phyloP scores from a whole-genome alignment of 1,140 invertebrate genomes.

The Listronotus oregonensis region DNA sequence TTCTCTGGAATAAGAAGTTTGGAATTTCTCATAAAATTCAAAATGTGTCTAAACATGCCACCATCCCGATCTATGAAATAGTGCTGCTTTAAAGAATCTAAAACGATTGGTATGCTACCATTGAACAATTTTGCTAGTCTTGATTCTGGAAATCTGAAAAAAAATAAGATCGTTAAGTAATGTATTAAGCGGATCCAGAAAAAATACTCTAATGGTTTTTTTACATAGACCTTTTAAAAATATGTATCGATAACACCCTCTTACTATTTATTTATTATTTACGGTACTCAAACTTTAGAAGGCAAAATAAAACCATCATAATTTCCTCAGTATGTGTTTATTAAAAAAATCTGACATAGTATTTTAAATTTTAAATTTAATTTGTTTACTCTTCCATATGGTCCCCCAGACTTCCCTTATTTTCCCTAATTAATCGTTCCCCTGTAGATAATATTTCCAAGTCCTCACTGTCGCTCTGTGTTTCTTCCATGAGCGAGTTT shows the following conservation, averaged over 20 bases:
- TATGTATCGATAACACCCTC: too few relatives aligned
- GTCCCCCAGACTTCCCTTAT: background rate
- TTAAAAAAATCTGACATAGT: too few relatives aligned
- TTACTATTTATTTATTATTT: too few relatives aligned
- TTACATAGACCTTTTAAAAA: too few relatives aligned
- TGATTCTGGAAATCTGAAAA: constrained; percentile 86
- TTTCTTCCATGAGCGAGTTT: background rate
- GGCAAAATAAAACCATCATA: too few relatives aligned
- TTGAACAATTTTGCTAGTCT: constrained; percentile 92
- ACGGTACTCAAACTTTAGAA: too few relatives aligned
- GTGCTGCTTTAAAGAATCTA: constrained; percentile 96
- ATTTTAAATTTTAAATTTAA: too few relatives aligned
- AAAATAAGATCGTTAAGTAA: background rate
- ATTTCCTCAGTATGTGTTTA: too few relatives aligned
- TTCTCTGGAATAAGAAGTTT: constrained; percentile 84
- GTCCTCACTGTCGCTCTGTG: constrained; percentile 3
- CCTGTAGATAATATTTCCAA: background rate
- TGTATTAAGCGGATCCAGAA: too few relatives aligned
- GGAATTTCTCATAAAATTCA: constrained; percentile 94
- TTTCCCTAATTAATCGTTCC: constrained; percentile 10
- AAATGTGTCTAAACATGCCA: constrained; percentile 92
- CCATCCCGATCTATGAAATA: constrained; percentile 98
- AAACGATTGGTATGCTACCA: constrained; percentile 93
- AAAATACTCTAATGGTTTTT: too few relatives aligned
- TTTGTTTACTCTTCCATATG: background rate